Percentiles rank a stretch among this genome's conserved stretches.
Conservation (phyloP, 2,113 vertebrate species). For the Protobothrops flavoviridis region DNA sequence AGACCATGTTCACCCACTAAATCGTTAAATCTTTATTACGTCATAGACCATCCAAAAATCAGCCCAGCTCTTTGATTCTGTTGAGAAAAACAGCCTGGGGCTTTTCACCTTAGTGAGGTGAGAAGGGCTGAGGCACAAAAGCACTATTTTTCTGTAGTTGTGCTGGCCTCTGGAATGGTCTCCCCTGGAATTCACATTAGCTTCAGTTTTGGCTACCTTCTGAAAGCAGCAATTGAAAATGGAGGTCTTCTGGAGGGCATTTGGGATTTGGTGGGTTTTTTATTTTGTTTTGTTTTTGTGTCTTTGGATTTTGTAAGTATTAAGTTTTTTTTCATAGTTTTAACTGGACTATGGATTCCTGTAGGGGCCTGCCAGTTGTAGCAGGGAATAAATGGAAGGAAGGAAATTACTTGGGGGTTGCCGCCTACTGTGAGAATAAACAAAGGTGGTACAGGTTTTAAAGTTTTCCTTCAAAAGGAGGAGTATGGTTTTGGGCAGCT, state of each 20-base stretch:
- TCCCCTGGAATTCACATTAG: neutral
- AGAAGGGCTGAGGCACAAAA: neutral
- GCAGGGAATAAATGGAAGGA: neutral
- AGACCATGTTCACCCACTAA: neutral
- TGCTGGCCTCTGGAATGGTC: neutral
- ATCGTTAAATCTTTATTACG: neutral
- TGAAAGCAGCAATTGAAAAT: neutral
- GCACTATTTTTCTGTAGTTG: neutral
- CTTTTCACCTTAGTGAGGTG: neutral
- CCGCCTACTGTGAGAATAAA: neutral
- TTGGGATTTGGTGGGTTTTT: no score
- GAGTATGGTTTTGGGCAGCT: neutral
- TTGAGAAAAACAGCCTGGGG: neutral
- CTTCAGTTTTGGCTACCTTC: neutral
- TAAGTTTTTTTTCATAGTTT: neutral
- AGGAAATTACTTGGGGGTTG: neutral
- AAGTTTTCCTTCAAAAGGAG: neutral
- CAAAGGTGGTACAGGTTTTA: neutral
- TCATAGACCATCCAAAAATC: neutral
- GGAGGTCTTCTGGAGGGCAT: neutral
- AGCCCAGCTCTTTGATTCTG: neutral
- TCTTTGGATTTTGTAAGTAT: neutral
- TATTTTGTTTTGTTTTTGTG: neutral
- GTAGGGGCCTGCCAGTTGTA: neutral
- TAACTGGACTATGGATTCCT: neutral